A percentile compares a stretch with the other conserved stretches of the same genome.
phyloP scores from a whole-genome alignment of 30 jellyfish, hydroid and myxozoan species.

The Catostylus mosaicus region DNA sequence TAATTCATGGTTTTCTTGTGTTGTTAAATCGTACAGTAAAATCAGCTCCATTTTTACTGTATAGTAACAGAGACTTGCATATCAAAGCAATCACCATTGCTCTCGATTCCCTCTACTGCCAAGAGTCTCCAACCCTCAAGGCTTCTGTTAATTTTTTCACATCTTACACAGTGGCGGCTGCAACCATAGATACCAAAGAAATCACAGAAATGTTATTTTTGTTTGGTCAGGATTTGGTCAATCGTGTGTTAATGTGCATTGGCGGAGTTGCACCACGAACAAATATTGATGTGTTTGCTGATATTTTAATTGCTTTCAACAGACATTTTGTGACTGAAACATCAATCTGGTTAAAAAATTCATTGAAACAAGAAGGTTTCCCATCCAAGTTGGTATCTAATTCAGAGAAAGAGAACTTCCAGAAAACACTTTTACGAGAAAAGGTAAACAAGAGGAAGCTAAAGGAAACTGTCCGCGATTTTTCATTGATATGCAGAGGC shows the following conservation, averaged over 20 bases:
- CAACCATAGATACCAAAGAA: slow-evolving; percentile 18
- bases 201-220: slow-evolving; percentile 44
- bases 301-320: slow-evolving; percentile 66
- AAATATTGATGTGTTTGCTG: slow-evolving; percentile 72
- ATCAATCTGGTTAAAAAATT: slow-evolving; percentile 64
- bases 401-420: slow-evolving; percentile 75
- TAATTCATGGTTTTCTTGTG: slow-evolving; percentile 74
- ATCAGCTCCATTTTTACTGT: slow-evolving; percentile 67
- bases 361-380: slow-evolving; percentile 61
- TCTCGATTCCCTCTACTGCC: slow-evolving; percentile 57
- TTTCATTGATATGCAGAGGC: slow-evolving; percentile 87
- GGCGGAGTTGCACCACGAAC: slow-evolving; percentile 85
- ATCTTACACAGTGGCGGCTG: slow-evolving; percentile 58
- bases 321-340: slow-evolving; percentile 42
- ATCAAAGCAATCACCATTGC: slow-evolving; percentile 47
- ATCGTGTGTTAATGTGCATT: slow-evolving; percentile 60
- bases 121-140: slow-evolving; percentile 84
- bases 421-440: slow-evolving; percentile 62
- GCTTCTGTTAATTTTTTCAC: slow-evolving; percentile 62
- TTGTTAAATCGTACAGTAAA: slow-evolving; percentile 68
- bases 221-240: slow-evolving; percentile 75
- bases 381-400: slow-evolving; percentile 62
- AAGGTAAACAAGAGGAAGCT: slow-evolving; percentile 68
- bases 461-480: slow-evolving; percentile 77
- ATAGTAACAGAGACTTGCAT: slow-evolving; percentile 49